phyloP scores from a whole-genome alignment of 2,797 vertebrate species.

The Distichodus sexfasciatus region DNA sequence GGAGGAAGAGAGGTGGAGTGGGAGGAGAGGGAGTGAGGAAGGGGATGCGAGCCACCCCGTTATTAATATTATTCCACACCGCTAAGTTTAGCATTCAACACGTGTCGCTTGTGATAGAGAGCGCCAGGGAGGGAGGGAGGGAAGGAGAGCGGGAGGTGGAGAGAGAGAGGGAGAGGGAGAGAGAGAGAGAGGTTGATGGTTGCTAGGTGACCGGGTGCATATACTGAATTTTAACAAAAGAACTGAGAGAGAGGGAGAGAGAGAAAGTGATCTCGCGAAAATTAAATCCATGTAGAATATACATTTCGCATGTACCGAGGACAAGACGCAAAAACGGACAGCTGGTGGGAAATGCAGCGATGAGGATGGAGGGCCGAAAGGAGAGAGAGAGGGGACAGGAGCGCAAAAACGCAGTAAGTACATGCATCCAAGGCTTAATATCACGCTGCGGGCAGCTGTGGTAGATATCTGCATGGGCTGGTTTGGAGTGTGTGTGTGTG shows the following conservation, averaged over 20 bases:
- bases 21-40: slow-evolving; percentile 52
- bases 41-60: slow-evolving; percentile 66
- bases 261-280: slow-evolving; percentile 65
- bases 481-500: too few species aligned
- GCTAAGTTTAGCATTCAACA: slow-evolving; percentile 88
- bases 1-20: slow-evolving; percentile 46
- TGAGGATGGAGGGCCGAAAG: slow-evolving; percentile 78
- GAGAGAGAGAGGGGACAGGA: slow-evolving; percentile 79
- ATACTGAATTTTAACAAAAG: slow-evolving; percentile 89
- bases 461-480: too few species aligned
- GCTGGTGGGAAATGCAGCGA: neutral
- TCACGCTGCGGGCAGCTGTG: too few species aligned
- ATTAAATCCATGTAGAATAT: slow-evolving; percentile 80
- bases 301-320: neutral
- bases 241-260: slow-evolving; percentile 74
- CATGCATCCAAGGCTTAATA: too few species aligned
- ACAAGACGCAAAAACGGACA: neutral
- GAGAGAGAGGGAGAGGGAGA: slow-evolving; percentile 45
- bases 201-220: slow-evolving; percentile 84
- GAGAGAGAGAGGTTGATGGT: slow-evolving; percentile 79
- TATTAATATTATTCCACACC: slow-evolving; percentile 80
- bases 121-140: slow-evolving; percentile 58
- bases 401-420: slow-evolving; percentile 81
- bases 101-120: slow-evolving; percentile 81
- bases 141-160: slow-evolving; percentile 39